A percentile compares a stretch with the other conserved stretches of the same genome.
phyloP scores from a whole-genome alignment of 2,113 vertebrate species.

The Syngnathoides biaculeatus region DNA sequence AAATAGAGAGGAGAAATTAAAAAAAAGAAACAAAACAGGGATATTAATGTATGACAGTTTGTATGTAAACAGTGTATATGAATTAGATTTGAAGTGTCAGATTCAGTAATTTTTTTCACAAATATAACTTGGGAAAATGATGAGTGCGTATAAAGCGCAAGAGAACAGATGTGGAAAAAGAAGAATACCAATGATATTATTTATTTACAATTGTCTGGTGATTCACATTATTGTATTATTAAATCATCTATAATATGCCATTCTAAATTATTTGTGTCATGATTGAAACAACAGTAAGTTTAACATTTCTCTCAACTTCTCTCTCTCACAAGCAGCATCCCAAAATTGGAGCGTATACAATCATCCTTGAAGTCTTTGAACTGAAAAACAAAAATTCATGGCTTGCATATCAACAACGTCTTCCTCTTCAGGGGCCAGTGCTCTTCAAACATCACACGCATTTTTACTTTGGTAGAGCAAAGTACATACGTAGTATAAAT shows the following conservation, averaged over 20 bases:
- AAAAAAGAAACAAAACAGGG: too few relatives aligned
- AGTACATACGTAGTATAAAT: constrained; percentile 34
- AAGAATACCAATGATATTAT: neutral
- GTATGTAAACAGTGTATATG: neutral
- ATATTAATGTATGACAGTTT: too few relatives aligned
- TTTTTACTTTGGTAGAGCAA: constrained; percentile 30
- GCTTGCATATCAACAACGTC: constrained; percentile 68
- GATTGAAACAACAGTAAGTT: constrained; percentile 42
- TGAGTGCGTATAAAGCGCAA: neutral
- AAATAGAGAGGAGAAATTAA: too few relatives aligned
- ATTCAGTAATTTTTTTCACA: neutral
- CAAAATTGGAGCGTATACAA: constrained; percentile 29
- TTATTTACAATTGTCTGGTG: neutral
- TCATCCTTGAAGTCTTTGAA: constrained; percentile 32
- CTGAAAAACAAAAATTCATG: constrained; percentile 55
- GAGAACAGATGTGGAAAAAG: neutral
- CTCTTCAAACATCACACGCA: constrained; percentile 43
- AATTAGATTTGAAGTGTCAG: neutral
- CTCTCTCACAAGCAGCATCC: constrained; percentile 46
- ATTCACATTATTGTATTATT: neutral
- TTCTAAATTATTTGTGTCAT: constrained; percentile 21
- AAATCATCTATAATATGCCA: constrained; percentile 17
- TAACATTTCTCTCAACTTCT: constrained; percentile 50
- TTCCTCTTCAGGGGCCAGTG: constrained; percentile 57
- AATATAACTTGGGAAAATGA: neutral